Evolutionary conservation across 1,140 invertebrate species (phyloP).

Genomic region (Pseudoatta argentina): DNA sequence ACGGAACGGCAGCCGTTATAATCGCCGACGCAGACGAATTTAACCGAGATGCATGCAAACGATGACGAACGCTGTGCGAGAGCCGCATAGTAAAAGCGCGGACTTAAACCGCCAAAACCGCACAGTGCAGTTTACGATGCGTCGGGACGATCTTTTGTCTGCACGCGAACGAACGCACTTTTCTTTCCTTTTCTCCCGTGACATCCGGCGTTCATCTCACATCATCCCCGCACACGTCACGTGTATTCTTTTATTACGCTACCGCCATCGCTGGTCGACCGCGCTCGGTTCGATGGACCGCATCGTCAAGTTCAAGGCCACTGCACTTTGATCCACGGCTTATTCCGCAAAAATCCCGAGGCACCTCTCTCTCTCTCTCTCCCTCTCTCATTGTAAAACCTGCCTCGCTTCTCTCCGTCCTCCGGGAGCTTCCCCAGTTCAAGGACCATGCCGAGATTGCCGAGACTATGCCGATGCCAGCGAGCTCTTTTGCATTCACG

Average conservation of each 20-base stretch:
- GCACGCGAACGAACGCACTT: neutral
- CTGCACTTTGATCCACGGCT: neutral
- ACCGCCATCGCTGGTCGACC: neutral
- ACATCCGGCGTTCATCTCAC: slow-evolving; percentile 10
- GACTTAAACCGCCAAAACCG: slow-evolving; percentile 42
- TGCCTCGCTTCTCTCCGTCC: slow-evolving; percentile 21
- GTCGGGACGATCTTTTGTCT: slow-evolving; percentile 47
- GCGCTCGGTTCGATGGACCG: slow-evolving; percentile 48
- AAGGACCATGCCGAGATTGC: slow-evolving; percentile 67
- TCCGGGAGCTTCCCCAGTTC: slow-evolving; percentile 68
- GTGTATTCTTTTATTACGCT: slow-evolving; percentile 20
- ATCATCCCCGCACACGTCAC: slow-evolving; percentile 2
- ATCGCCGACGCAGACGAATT: slow-evolving; percentile 9
- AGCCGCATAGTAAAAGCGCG: slow-evolving; percentile 3
- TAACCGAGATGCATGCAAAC: slow-evolving; percentile 15
- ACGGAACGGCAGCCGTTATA: neutral
- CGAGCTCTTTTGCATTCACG: slow-evolving; percentile 76
- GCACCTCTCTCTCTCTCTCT: neutral
- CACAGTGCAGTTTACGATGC: slow-evolving; percentile 33
- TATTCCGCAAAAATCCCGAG: slow-evolving; percentile 31
- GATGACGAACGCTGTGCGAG: neutral
- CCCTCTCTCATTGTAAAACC: neutral
- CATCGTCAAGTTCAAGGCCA: slow-evolving; percentile 68
- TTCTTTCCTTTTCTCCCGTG: neutral
- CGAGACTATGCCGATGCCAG: slow-evolving; percentile 28